Percentiles rank a stretch among this genome's conserved stretches.
phyloP scores from a whole-genome alignment of 2,797 vertebrate species.

The Cetoscarus ocellatus region DNA sequence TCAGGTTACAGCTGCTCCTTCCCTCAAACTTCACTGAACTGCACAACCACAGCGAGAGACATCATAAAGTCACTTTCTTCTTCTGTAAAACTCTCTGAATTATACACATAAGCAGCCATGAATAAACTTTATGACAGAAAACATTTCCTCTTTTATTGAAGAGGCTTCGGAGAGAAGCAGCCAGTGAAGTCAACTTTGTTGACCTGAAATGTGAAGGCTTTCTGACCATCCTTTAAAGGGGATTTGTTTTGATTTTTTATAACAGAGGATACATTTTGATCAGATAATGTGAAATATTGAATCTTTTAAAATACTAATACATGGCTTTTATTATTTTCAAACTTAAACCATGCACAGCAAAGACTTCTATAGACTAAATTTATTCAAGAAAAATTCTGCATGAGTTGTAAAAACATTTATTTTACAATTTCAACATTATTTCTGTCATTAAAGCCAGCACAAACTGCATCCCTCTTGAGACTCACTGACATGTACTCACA shows the following conservation, averaged over 20 bases:
- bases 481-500: no score
- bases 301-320: no score
- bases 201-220: not conserved
- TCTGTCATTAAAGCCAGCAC: no score
- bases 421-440: no score
- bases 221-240: not conserved
- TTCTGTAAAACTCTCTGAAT: not conserved
- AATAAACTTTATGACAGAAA: slow-evolving; percentile 11
- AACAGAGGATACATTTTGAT: no score
- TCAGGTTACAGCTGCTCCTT: not conserved
- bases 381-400: no score
- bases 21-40: slow-evolving; percentile 14
- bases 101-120: not conserved
- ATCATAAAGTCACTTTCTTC: not conserved
- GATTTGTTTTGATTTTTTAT: not conserved
- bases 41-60: not conserved
- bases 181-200: not conserved
- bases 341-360: no score
- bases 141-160: not conserved
- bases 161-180: not conserved
- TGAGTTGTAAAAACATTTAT: no score
- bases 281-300: no score
- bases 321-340: no score
- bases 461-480: no score
- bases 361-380: no score